Conservation (phyloP, 2,113 vertebrate species). For the Ramphastos sulfuratus region DNA sequence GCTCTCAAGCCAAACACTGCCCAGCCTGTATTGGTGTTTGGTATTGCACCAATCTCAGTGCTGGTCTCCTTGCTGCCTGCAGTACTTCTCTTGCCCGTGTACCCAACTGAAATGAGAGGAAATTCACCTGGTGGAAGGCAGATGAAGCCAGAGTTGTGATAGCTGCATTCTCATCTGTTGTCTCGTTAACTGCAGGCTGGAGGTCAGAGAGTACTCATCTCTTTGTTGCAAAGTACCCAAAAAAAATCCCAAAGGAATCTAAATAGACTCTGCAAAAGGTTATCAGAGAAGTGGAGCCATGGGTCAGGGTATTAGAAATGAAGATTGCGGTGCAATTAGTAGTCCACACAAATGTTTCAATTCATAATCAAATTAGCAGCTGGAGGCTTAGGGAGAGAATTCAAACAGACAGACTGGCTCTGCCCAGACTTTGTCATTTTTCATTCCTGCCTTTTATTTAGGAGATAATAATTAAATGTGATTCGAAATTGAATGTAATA, state of each 20-base stretch:
- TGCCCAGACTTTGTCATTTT: background rate
- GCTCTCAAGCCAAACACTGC: no score
- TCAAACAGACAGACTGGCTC: background rate
- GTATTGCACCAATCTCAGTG: no score
- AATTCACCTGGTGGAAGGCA: background rate
- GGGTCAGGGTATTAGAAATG: background rate
- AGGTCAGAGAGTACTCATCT: background rate
- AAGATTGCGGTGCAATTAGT: background rate
- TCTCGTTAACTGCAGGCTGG: background rate
- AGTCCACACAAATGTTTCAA: constrained; percentile 35
- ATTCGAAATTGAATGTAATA: constrained; percentile 53
- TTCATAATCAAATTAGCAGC: constrained; percentile 59
- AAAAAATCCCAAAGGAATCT: background rate
- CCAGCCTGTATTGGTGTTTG: no score
- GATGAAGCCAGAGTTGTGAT: background rate
- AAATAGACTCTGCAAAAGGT: background rate
- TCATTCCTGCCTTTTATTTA: constrained; percentile 48
- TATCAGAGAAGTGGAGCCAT: background rate
- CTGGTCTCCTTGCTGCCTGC: background rate
- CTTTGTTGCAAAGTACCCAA: background rate
- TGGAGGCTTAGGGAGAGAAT: constrained; percentile 20
- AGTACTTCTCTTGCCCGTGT: background rate
- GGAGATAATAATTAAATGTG: constrained; percentile 60
- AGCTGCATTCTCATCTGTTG: background rate
- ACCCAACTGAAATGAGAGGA: background rate